Base-by-base conservation (phyloP, 1,140 invertebrate species). In the Heliconius melpomene region DNA sequence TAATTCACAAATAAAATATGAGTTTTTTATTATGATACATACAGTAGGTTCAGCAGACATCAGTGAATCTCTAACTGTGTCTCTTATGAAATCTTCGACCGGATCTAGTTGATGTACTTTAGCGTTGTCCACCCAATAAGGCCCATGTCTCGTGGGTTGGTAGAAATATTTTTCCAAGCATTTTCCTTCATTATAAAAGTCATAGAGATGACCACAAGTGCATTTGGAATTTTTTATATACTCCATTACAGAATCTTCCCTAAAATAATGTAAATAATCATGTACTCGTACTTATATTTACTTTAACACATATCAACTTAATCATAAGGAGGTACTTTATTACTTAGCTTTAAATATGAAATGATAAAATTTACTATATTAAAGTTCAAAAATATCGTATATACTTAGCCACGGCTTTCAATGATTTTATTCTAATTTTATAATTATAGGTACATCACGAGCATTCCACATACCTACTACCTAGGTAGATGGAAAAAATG, bases 61-160 rank as follows among this genome's bases (percentile, higher is more conserved):
- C 40, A 91, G 29, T 16, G 88, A 89, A 26, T 88, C 84, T 76
- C 76, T 81, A 40, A 91, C 78, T 1, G 88, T 92, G 40, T 91
- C 87, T 54, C 82, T 90, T n/a, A 93, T 89, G 73, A 93, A 92
- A 77, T 93, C 91, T 74, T 92, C 90, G 78, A 87, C 83, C 0
- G 88, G 84, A 78, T 94, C 90, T 78, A 93, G 70, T 82, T 93
- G 91, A 54, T 87, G 93, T 40, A 94, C 80, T 82, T 94, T 93
- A 8, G 92, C 90, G 18, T 83, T 78, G 54, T 94, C 92, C 20
- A 93, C 36, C 87, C 89, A 91, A 70, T 79, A 84, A 2, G 82
- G 77, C 3, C 86, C 86, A 36, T 90, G 85, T 78, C 79, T 88
- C 8, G 84, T 88, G 3, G 91, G 83, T 13, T 79, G 88, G 76